phyloP scores from a whole-genome alignment of 30 jellyfish, hydroid and myxozoan species.

The Aurelia aurita region DNA sequence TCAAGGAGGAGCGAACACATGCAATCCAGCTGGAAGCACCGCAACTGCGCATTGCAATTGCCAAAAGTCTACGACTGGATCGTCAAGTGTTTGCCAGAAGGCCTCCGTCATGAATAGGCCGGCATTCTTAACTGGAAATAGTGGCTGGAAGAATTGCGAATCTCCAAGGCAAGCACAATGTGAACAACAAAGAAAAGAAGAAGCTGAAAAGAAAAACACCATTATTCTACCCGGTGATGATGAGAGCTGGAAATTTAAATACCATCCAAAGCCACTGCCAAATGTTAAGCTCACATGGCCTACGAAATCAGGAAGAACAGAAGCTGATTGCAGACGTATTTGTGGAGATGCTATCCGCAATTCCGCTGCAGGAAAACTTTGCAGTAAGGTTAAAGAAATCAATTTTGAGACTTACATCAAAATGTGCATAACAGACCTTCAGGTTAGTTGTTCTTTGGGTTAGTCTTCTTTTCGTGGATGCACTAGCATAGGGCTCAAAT shows the following conservation, averaged over 20 bases:
- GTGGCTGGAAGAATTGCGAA: slow-evolving; percentile 68
- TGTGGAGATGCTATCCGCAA: slow-evolving; percentile 37
- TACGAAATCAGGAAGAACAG: slow-evolving; percentile 74
- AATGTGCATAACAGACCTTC: slow-evolving; percentile 81
- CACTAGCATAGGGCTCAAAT: no score
- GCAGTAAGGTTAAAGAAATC: slow-evolving; percentile 40
- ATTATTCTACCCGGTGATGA: slow-evolving; percentile 78
- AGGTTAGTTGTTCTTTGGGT: slow-evolving; percentile 34
- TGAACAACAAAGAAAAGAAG: slow-evolving; percentile 67
- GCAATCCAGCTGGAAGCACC: no score
- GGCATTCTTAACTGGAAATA: slow-evolving; percentile 46
- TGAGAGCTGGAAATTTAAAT: slow-evolving; percentile 30
- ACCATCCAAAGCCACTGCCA: slow-evolving; percentile 47
- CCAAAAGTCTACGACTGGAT: no score
- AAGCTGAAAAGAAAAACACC: slow-evolving; percentile 30
- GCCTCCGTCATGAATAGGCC: slow-evolving; percentile 57
- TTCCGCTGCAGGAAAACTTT: slow-evolving; percentile 68
- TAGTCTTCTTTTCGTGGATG: no score
- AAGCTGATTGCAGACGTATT: slow-evolving; percentile 7
- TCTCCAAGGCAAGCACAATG: slow-evolving; percentile 83
- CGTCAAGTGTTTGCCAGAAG: no score
- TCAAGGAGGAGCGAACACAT: no score
- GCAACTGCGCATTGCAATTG: no score
- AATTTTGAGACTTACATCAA: slow-evolving; percentile 17
- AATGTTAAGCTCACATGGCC: slow-evolving; percentile 66